A percentile compares a stretch with the other conserved stretches of the same genome.
Conservation (phyloP, 2,797 vertebrate species). For the Tapirus indicus region DNA sequence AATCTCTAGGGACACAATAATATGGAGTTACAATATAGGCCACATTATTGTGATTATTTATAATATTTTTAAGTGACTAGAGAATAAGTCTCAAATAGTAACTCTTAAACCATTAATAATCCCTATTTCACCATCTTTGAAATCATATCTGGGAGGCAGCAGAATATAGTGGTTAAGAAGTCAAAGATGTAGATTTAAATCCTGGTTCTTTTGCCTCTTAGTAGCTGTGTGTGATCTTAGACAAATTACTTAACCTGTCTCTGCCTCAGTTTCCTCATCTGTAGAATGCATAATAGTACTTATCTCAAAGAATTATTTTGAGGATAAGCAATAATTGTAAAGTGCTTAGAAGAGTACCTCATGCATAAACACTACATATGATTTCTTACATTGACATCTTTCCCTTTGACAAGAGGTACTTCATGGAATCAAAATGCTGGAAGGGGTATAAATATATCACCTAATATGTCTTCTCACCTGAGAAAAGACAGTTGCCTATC, state of each 20-base stretch:
- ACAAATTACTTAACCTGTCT: neutral
- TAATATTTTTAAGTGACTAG: constrained; percentile 33
- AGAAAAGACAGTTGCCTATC: constrained; percentile 8
- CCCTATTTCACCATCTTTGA: constrained; percentile 4
- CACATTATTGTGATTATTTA: constrained; percentile 35
- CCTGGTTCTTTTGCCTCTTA: neutral
- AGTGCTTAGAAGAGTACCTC: constrained; percentile 2
- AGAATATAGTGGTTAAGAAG: neutral
- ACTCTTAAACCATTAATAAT: constrained; percentile 7
- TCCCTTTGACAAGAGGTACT: neutral
- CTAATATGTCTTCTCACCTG: neutral
- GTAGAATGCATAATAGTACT: neutral
- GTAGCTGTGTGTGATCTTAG: neutral
- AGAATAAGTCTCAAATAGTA: constrained; percentile 56
- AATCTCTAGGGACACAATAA: constrained; percentile 4
- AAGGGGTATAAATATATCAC: neutral
- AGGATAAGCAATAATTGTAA: neutral
- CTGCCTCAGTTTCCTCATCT: neutral
- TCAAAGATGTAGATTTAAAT: constrained; percentile 49
- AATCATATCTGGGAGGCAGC: neutral
- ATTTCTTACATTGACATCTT: neutral
- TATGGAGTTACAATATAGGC: neutral
- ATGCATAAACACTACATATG: neutral
- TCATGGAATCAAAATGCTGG: neutral
- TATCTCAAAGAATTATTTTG: neutral